Evolutionary conservation across 1,140 invertebrate genomes (phyloP), one percentile per base, ranked within the genome.

Genomic region (Drosophila albomicans): DNA sequence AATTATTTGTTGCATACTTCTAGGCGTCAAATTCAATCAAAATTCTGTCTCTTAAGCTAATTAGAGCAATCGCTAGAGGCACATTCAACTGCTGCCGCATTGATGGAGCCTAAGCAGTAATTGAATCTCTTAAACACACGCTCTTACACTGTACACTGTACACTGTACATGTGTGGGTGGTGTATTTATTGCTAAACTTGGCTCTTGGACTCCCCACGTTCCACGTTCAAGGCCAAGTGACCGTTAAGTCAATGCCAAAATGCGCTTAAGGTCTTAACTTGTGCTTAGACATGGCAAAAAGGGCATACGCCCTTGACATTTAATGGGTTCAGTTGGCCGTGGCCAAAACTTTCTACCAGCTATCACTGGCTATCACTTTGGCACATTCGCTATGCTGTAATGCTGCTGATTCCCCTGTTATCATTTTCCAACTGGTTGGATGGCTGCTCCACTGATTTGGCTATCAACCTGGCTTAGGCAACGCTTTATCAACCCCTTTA

Each of bases 261-360:
- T 63, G 70, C 56, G 84, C 72, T 82, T 74, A 81, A 75, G 56
- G 78, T 75, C 59, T 88, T 88, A 86, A 79, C 82, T 86, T 69
- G 51, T 51, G 78, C 73, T 63, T 65, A 61, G 61, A 35, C 62
- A 57, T 35, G 62, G 32, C 71, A 28, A 56, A 49, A 30, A 32
- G 10, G 10, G 15, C 25, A 54, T 28, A 38, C 35, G 13, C 46
- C 46, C 46, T 51, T 13, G 57, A 52, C 35, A 32, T 41, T 56
- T 30, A 67, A 61, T 54, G 54, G 54, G 5, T 30, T 67, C 32
- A 10, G 15, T 51, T 58, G 41, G 52, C 25, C 25, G 25, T 49
- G 35, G 35, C 63, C 54, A 41, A 71, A 72, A 72, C 41, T 65
- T 65, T 43, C 2, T 11, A 25, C 16, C 41, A 25, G 15, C 41